Percentiles rank a stretch among this genome's conserved stretches.
Conservation (phyloP, 1,140 invertebrate genomes). For the Pseudomyrmex flavicornis region DNA sequence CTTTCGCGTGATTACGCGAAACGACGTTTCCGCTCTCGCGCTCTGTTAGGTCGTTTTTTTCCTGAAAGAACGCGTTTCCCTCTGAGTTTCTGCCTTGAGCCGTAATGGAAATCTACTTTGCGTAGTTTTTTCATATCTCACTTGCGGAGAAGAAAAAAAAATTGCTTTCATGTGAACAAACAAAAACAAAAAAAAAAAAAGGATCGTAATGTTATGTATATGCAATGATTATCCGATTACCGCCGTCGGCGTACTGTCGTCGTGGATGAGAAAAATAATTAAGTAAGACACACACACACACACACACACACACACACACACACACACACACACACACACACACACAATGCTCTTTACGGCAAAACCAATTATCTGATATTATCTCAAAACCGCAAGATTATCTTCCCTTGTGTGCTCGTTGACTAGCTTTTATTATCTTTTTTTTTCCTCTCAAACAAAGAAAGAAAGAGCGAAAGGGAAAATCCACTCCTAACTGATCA, state of each 20-base stretch:
- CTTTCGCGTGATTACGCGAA: slow-evolving; percentile 33
- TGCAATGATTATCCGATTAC: slow-evolving; percentile 4
- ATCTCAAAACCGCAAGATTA: not conserved
- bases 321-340: too few species aligned
- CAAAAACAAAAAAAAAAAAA: slow-evolving; percentile 5
- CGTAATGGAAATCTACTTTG: slow-evolving; percentile 34
- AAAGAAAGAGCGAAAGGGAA: too few species aligned
- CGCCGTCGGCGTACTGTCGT: not conserved
- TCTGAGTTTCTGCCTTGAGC: slow-evolving; percentile 7
- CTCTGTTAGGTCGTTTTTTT: not conserved
- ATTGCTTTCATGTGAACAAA: not conserved
- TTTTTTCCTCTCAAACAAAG: not conserved
- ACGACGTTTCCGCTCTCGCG: not conserved
- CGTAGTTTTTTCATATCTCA: not conserved
- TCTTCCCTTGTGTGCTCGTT: slow-evolving; percentile 1
- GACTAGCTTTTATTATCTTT: not conserved
- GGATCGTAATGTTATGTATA: not conserved
- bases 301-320: too few species aligned
- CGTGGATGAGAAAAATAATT: slow-evolving; percentile 3
- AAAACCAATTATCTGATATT: slow-evolving; percentile 28
- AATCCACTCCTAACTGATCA: not conserved
- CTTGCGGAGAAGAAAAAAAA: not conserved
- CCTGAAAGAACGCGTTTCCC: not conserved
- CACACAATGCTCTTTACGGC: not conserved
- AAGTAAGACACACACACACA: too few species aligned